phyloP scores from a whole-genome alignment of 2,797 vertebrate species.

The Aeoliscus strigatus region DNA sequence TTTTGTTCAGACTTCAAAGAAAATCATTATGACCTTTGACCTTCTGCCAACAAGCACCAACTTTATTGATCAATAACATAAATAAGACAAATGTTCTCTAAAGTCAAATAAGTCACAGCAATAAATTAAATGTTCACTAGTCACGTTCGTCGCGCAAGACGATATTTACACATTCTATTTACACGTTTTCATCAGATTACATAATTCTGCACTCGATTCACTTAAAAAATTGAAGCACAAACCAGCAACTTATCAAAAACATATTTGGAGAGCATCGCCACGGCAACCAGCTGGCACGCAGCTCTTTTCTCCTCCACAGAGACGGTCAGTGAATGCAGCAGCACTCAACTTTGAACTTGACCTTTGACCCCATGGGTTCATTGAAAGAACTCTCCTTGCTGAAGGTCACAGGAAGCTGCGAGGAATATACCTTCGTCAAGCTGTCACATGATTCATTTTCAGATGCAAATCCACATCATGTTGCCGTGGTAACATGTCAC shows the following conservation, averaged over 20 bases:
- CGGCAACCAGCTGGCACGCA: conserved; percentile 29
- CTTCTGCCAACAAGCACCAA: conserved; percentile 35
- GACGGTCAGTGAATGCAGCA: conserved; percentile 20
- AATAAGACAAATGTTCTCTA: conserved; percentile 62
- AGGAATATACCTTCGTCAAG: too few species aligned
- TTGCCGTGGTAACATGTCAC: too few species aligned
- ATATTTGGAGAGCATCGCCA: conserved; percentile 34
- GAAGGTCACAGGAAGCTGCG: too few species aligned
- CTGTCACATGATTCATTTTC: too few species aligned
- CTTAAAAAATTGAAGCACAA: conserved; percentile 45
- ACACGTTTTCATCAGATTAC: conserved; percentile 24
- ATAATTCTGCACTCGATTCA: conserved; percentile 23
- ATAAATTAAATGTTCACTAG: conserved; percentile 47
- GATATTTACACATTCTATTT: conserved; percentile 59
- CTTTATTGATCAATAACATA: conserved; percentile 76
- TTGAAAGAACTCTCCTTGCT: too few species aligned
- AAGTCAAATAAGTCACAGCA: conserved; percentile 59
- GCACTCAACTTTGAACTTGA: conserved; percentile 8
- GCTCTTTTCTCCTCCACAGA: not conserved
- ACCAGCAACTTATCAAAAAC: conserved; percentile 46
- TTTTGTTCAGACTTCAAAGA: too few species aligned
- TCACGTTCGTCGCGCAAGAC: conserved; percentile 27
- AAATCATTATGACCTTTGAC: too few species aligned
- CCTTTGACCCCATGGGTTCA: too few species aligned
- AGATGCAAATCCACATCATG: too few species aligned